Base-by-base conservation (phyloP, 2,888 invertebrate species). In the Lordiphosa andalusiaca region DNA sequence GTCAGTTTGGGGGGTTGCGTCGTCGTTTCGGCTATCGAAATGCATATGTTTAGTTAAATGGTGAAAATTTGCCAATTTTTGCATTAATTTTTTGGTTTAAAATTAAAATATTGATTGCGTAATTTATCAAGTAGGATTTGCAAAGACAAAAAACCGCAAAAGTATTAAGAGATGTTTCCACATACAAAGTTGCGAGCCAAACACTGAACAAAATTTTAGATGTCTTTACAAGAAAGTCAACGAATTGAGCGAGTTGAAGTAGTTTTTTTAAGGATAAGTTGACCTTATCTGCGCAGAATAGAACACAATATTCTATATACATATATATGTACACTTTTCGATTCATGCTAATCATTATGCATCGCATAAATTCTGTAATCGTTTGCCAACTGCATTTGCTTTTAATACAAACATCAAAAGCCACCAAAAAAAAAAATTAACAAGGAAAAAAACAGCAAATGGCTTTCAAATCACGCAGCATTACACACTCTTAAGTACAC, bases 371-470 rank as follows among this genome's bases (percentile, higher is more conserved):
- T 30, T 30, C 30, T 10, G 30, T 30, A 30, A 30, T 9, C 30
- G 7, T 30, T 30, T 30, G 10, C 9, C 30, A 30, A 30, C 9
- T 30, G 30, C 3, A 30, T 42, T 54, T 44, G 41, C 42, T 39
- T 57, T 46, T 6, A 41, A 13, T 38, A 35, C 19, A 35, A 46
- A 13, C 12, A 36, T 23, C 25, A 44, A 37, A 40, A 39, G 25
- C 36, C 16, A 16, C n/a, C n/a, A 33, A 25, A 40, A 50, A 23
- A 30, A 13, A 16, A 40, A 13, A 36, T 30, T 30, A 66, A 49
- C 55, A 48, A 55, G 58, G 58, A 50, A 63, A 73, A 58, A 77
- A 58, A 73, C 71, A 63, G 78, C 78, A 78, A 78, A 82, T 82
- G 72, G 72, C 80, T 74, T 82, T 76, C 67, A 71, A 74, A 58